phyloP scores from a whole-genome alignment of 2,888 invertebrate species.

The Hylaea fasciaria region DNA sequence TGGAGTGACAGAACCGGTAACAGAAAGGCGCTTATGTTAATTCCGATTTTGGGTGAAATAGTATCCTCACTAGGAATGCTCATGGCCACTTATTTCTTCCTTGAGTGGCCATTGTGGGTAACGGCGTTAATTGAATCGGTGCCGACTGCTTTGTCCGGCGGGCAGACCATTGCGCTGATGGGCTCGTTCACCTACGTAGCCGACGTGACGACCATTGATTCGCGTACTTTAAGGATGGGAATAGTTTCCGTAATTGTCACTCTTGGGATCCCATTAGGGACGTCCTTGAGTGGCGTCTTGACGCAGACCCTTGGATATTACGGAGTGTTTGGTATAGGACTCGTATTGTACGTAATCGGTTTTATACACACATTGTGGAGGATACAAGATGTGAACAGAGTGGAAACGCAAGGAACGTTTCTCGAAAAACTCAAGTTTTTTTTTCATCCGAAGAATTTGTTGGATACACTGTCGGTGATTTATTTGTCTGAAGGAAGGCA shows the following conservation, averaged over 20 bases:
- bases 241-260: conserved; percentile 83
- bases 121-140: conserved; percentile 83
- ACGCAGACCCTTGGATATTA: conserved; percentile 76
- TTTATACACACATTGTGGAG: conserved; percentile 67
- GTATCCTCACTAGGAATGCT: conserved; percentile 79
- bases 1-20: conserved; percentile 86
- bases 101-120: conserved; percentile 83
- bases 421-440: conserved; percentile 59
- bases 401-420: conserved; percentile 58
- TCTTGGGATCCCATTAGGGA: conserved; percentile 79
- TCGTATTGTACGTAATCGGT: conserved; percentile 64
- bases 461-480: conserved; percentile 74
- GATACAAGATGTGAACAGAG: conserved; percentile 67
- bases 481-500: conserved; percentile 58
- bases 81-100: conserved; percentile 81
- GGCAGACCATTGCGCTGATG: conserved; percentile 83
- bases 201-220: conserved; percentile 84
- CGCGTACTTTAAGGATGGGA: conserved; percentile 86
- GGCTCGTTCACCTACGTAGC: conserved; percentile 86
- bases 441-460: conserved; percentile 68
- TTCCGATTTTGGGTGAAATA: conserved; percentile 84
- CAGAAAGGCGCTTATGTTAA: conserved; percentile 83
- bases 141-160: conserved; percentile 85
- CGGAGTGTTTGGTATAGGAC: conserved; percentile 70
- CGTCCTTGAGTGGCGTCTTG: conserved; percentile 80